phyloP scores from a whole-genome alignment of 1,140 invertebrate species.

The Bombus fervidus region DNA sequence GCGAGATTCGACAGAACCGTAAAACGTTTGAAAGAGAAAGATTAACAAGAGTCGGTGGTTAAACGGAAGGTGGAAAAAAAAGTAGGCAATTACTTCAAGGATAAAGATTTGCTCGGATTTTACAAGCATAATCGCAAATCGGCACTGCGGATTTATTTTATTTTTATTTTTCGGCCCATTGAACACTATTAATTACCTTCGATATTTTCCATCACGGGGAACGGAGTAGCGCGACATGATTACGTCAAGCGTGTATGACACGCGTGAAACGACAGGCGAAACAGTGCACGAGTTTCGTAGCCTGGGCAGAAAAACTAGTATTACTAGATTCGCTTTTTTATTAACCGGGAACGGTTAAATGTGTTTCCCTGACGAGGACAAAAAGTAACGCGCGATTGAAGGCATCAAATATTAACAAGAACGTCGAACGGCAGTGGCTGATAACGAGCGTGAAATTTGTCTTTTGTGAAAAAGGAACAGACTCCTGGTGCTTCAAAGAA shows the following conservation, averaged over 20 bases:
- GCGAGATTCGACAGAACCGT: background rate
- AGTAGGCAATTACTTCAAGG: conserved; percentile 31
- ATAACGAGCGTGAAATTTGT: conserved; percentile 11
- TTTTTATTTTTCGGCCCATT: conserved; percentile 52
- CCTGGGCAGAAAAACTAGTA: conserved; percentile 48
- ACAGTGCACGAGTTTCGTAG: conserved; percentile 42
- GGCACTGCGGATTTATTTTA: conserved; percentile 11
- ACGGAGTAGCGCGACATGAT: conserved; percentile 20
- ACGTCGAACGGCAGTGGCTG: background rate
- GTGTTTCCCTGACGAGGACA: background rate
- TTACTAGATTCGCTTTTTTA: conserved; percentile 45
- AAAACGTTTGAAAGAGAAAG: conserved; percentile 15
- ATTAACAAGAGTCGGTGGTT: conserved; percentile 24
- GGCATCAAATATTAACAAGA: conserved; percentile 39
- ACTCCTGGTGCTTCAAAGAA: background rate
- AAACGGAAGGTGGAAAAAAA: background rate
- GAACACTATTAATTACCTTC: conserved; percentile 58
- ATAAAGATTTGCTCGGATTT: conserved; percentile 21
- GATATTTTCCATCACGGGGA: conserved; percentile 14
- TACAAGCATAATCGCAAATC: conserved; percentile 43
- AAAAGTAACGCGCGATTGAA: conserved; percentile 7
- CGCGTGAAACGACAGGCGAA: conserved; percentile 45
- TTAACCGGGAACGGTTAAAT: conserved; percentile 27
- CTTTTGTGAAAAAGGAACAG: background rate
- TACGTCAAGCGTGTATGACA: conserved; percentile 56